phyloP scores from a whole-genome alignment of 2,888 invertebrate genomes.

The Therioaphis trifolii region DNA sequence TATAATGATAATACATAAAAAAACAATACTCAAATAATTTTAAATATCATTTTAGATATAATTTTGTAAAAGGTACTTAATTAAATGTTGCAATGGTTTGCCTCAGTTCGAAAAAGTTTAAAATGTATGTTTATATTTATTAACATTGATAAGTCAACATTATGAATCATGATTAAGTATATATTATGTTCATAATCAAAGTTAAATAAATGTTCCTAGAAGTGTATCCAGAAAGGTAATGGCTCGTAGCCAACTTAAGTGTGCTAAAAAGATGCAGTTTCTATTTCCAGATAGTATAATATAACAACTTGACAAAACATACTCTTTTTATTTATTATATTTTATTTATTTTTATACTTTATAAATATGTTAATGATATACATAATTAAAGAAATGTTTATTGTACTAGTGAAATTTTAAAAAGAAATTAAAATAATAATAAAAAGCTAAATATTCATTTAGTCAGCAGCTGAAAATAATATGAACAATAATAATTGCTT shows the following conservation, averaged over 20 bases:
- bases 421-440: no score
- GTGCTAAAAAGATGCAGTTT: slow-evolving; percentile 60
- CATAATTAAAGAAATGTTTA: neutral
- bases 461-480: no score
- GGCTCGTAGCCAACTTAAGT: slow-evolving; percentile 46
- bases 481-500: no score
- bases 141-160: neutral
- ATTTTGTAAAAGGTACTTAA: no score
- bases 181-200: slow-evolving; percentile 24
- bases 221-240: slow-evolving; percentile 39
- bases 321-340: slow-evolving; percentile 11
- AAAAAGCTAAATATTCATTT: neutral
- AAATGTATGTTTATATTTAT: neutral
- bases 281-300: slow-evolving; percentile 61
- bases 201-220: slow-evolving; percentile 13
- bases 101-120: neutral
- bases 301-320: slow-evolving; percentile 54
- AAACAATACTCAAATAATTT: neutral
- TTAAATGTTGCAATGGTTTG: no score
- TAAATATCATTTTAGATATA: no score
- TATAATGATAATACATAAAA: neutral
- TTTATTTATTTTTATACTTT: neutral
- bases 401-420: no score
- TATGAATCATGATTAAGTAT: neutral
- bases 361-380: slow-evolving; percentile 8